A percentile compares a stretch with the other conserved stretches of the same genome.
Conservation (phyloP, 2,113 vertebrate species). For the Ctenodactylus gundi region DNA sequence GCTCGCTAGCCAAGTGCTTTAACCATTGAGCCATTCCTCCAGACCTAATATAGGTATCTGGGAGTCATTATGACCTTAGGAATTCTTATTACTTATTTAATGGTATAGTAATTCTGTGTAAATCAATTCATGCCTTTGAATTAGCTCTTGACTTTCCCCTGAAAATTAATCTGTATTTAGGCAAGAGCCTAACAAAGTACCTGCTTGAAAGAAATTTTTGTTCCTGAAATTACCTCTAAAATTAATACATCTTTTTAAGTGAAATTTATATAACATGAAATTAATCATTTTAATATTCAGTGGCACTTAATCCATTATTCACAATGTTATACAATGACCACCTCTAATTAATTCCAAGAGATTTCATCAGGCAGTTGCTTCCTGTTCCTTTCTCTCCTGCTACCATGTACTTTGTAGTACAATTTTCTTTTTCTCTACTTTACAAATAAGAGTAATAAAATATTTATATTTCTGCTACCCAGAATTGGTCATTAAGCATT, state of each 20-base stretch:
- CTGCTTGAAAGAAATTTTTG: constrained; percentile 10
- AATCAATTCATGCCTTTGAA: constrained; percentile 8
- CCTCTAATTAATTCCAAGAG: background rate
- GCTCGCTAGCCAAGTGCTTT: no score
- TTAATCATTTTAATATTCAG: background rate
- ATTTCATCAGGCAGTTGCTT: constrained; percentile 15
- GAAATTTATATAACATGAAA: background rate
- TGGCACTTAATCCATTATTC: background rate
- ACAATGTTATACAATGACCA: background rate
- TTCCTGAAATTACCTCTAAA: constrained; percentile 5
- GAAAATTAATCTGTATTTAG: background rate
- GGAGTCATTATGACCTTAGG: background rate
- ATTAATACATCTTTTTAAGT: background rate
- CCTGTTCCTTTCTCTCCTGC: background rate
- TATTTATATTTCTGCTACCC: constrained; percentile 34
- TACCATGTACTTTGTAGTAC: background rate
- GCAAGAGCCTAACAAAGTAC: background rate
- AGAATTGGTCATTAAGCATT: constrained; percentile 17
- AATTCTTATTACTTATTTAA: background rate
- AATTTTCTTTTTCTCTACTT: background rate
- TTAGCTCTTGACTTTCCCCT: background rate
- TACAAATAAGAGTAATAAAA: constrained; percentile 26
- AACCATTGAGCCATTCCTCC: no score
- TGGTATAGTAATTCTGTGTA: background rate
- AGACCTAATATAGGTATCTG: constrained; percentile 2